These are phyloP conservation scores for Lagodon rhomboides DNA, from an alignment of 2,797 vertebrate species.

Conservation along the genomic window DNA sequence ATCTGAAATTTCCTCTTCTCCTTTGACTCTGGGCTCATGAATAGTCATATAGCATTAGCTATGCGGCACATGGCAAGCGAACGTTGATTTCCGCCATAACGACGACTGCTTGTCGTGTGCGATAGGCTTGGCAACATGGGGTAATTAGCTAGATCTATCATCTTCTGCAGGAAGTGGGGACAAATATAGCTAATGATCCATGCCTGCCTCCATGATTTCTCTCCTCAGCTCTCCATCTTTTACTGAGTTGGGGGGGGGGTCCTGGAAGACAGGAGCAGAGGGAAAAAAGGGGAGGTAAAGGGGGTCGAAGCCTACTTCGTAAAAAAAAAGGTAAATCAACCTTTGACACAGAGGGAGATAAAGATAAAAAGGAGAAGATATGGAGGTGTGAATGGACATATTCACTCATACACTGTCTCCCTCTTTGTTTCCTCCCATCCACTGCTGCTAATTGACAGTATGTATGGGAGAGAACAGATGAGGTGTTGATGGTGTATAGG, in stretches of 20 bases:
- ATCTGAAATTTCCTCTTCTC: conserved; percentile 63
- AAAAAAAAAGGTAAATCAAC: conserved; percentile 33
- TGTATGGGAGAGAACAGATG: conserved; percentile 86
- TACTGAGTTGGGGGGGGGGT: conserved; percentile 60
- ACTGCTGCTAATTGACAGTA: conserved; percentile 89
- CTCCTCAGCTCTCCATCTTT: conserved; percentile 74
- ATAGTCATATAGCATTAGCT: conserved; percentile 79
- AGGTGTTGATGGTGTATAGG: conserved; percentile 89
- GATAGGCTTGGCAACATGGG: conserved; percentile 80
- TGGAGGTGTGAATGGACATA: conserved; percentile 40
- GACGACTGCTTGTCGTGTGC: conserved; percentile 77
- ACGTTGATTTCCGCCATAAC: conserved; percentile 75
- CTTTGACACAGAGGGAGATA: conserved; percentile 11
- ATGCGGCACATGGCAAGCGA: conserved; percentile 62
- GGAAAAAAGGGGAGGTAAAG: conserved; percentile 2
- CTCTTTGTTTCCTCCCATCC: conserved; percentile 46
- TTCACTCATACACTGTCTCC: conserved; percentile 18
- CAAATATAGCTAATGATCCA: conserved; percentile 86
- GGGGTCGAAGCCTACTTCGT: conserved; percentile 29
- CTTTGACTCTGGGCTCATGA: conserved; percentile 75
- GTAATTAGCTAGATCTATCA: conserved; percentile 87
- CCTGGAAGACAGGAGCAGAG: conserved; percentile 11
- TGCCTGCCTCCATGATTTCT: conserved; percentile 84
- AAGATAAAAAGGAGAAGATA: conserved; percentile 28
- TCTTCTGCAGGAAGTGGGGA: conserved; percentile 86